phyloP scores from a whole-genome alignment of 1,140 invertebrate species.

The Monomorium pharaonis region DNA sequence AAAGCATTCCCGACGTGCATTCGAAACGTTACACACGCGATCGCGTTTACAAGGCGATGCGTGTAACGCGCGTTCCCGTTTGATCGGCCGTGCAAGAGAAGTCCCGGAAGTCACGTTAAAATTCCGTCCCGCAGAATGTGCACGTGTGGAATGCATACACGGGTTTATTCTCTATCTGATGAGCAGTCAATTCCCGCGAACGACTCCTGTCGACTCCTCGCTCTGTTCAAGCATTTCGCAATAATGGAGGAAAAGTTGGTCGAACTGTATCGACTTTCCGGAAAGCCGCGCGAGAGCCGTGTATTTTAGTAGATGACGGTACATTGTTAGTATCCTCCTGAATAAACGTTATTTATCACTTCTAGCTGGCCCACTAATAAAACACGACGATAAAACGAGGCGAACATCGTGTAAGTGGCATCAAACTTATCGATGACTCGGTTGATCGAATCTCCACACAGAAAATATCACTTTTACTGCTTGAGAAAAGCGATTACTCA shows the following conservation, averaged over 20 bases:
- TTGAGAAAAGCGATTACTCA: too few species aligned
- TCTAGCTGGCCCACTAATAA: slow-evolving; percentile 17
- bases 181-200: slow-evolving; percentile 53
- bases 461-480: background rate
- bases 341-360: slow-evolving; percentile 55
- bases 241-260: slow-evolving; percentile 52
- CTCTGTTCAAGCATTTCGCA: background rate
- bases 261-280: slow-evolving; percentile 52
- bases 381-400: slow-evolving; percentile 7
- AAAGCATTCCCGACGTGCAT: slow-evolving; percentile 15
- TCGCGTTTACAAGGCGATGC: slow-evolving; percentile 10
- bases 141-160: slow-evolving; percentile 8
- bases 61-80: slow-evolving; percentile 5
- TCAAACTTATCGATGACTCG: slow-evolving; percentile 43
- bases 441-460: background rate
- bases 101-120: slow-evolving; percentile 33
- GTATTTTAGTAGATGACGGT: slow-evolving; percentile 50
- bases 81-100: background rate
- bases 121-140: slow-evolving; percentile 35
- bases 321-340: slow-evolving; percentile 33
- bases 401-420: slow-evolving; percentile 1
- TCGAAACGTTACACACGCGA: slow-evolving; percentile 2
- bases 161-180: slow-evolving; percentile 47
- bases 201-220: slow-evolving; percentile 14
- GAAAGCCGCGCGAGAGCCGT: slow-evolving; percentile 13